phyloP scores from a whole-genome alignment of 1,140 invertebrate genomes.

The Tetramorium simillimum region DNA sequence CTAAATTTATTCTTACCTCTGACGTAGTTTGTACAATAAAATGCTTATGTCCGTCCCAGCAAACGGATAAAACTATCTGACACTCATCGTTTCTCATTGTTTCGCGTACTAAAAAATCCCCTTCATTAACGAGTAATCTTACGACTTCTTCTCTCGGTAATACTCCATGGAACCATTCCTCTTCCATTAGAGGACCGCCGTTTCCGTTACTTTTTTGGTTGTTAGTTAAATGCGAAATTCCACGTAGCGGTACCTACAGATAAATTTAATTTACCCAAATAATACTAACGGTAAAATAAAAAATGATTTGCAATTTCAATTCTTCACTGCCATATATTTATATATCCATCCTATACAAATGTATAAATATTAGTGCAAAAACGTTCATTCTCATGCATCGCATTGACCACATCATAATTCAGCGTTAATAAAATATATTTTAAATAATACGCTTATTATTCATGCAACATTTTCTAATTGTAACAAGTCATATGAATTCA shows the following conservation, averaged over 20 bases:
- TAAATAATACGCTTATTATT: background rate
- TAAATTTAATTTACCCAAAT: background rate
- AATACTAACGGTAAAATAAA: background rate
- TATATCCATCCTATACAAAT: background rate
- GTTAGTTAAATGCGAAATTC: slow-evolving; percentile 77
- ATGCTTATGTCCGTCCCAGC: slow-evolving; percentile 98
- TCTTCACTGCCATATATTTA: background rate
- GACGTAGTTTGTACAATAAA: slow-evolving; percentile 98
- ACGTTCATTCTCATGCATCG: background rate
- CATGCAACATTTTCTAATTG: slow-evolving; percentile 23
- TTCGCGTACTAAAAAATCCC: slow-evolving; percentile 97
- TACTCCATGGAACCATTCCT: slow-evolving; percentile 99
- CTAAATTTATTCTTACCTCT: slow-evolving; percentile 87
- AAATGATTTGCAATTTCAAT: slow-evolving; percentile 1
- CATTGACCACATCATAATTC: background rate
- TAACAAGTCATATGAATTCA: background rate
- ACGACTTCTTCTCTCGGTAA: slow-evolving; percentile 98
- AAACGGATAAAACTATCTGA: slow-evolving; percentile 97
- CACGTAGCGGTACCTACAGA: slow-evolving; percentile 78
- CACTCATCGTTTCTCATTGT: slow-evolving; percentile 97
- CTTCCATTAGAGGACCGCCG: slow-evolving; percentile 89
- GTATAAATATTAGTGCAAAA: slow-evolving; percentile 25
- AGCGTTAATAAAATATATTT: background rate
- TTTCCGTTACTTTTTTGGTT: slow-evolving; percentile 80
- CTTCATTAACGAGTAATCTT: slow-evolving; percentile 93